These are phyloP conservation scores for Mythimna vitellina DNA, from an alignment of 2,888 invertebrate species.

Conservation along the genomic window DNA sequence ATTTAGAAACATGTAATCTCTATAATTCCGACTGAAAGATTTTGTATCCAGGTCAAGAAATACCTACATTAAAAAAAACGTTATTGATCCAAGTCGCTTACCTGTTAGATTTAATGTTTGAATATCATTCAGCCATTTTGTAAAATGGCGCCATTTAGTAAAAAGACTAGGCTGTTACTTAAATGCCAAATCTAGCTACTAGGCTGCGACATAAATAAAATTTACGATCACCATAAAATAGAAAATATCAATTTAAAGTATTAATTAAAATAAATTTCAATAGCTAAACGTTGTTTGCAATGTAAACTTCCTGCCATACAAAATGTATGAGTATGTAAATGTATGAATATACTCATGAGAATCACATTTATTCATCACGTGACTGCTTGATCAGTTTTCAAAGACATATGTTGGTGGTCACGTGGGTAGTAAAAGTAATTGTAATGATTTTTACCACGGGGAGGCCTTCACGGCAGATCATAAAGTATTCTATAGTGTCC, in stretches of 20 bases:
- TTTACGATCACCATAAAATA: background rate
- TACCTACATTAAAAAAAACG: no score
- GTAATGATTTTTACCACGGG: background rate
- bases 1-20: no score
- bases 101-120: no score
- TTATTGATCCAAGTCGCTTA: no score
- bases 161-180: no score
- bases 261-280: conserved; percentile 18
- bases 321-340: conserved; percentile 45
- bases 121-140: no score
- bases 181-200: no score
- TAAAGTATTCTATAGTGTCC: no score
- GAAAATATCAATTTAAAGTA: conserved; percentile 15
- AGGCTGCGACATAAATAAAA: background rate
- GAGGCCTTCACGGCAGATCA: no score
- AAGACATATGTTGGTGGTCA: conserved; percentile 4
- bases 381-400: conserved; percentile 9
- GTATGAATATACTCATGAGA: conserved; percentile 33
- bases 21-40: no score
- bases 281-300: conserved; percentile 21
- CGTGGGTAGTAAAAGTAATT: conserved; percentile 15
- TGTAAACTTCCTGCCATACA: conserved; percentile 36
- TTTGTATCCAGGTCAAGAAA: no score
- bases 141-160: no score
- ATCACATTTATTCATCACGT: conserved; percentile 46